Percentiles rank a stretch among this genome's conserved stretches.
These are phyloP conservation scores for Craniophora ligustri DNA, from an alignment of 2,888 invertebrate genomes.

Conservation along the genomic window DNA sequence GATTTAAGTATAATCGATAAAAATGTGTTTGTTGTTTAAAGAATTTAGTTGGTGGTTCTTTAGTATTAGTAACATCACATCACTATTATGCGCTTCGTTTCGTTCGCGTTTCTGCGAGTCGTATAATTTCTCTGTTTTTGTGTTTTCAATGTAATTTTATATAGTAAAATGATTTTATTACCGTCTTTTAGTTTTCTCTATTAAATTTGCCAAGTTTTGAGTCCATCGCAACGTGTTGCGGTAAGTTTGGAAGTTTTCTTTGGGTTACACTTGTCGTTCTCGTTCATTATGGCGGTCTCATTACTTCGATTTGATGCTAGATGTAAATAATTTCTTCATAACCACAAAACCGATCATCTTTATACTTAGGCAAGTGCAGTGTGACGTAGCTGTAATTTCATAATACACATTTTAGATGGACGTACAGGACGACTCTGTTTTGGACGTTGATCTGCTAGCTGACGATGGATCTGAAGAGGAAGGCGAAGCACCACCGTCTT, in stretches of 20 bases:
- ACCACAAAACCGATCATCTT: constrained; percentile 42
- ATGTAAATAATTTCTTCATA: constrained; percentile 70
- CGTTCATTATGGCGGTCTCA: constrained; percentile 87
- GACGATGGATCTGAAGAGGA: constrained; percentile 93
- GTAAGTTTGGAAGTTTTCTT: constrained; percentile 80
- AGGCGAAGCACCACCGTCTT: constrained; percentile 90
- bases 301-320: constrained; percentile 61
- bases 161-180: constrained; percentile 76
- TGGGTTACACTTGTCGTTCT: constrained; percentile 75
- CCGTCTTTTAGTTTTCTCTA: constrained; percentile 66
- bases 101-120: constrained; percentile 76
- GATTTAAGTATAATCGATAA: constrained; percentile 6
- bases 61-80: no score
- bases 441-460: constrained; percentile 92
- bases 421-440: constrained; percentile 83
- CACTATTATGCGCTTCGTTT: constrained; percentile 73
- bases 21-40: no score
- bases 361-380: constrained; percentile 17
- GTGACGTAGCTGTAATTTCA: constrained; percentile 26
- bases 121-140: constrained; percentile 70
- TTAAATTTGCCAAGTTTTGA: constrained; percentile 69
- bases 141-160: constrained; percentile 69
- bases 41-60: no score
- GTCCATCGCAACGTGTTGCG: constrained; percentile 84
- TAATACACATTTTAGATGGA: constrained; percentile 79